phyloP scores from a whole-genome alignment of 1,140 invertebrate genomes.

The Holcopasites calliopsidis region DNA sequence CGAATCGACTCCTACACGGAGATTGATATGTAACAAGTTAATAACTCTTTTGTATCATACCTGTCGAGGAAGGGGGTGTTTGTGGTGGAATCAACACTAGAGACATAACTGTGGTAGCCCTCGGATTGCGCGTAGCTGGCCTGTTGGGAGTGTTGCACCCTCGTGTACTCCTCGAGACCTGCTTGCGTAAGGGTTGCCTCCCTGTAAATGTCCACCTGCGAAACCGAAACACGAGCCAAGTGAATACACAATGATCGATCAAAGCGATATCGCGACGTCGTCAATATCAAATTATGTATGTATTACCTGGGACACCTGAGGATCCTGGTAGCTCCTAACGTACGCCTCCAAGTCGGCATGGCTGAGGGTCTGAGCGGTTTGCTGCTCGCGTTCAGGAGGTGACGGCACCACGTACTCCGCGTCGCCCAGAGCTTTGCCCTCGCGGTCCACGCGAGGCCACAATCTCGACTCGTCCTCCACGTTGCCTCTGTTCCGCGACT shows the following conservation, averaged over 20 bases:
- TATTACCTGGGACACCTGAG: conserved; percentile 74
- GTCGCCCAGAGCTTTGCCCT: conserved; percentile 83
- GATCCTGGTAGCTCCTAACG: conserved; percentile 80
- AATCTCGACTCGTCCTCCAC: conserved; percentile 75
- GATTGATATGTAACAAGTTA: too few relatives aligned
- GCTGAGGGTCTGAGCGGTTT: conserved; percentile 78
- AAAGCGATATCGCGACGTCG: too few relatives aligned
- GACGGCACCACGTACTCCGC: conserved; percentile 87
- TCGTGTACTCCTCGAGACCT: conserved; percentile 86
- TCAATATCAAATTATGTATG: too few relatives aligned
- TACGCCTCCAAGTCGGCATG: conserved; percentile 80
- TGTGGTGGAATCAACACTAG: conserved; percentile 88
- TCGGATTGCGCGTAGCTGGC: conserved; percentile 89
- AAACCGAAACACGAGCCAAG: neutral
- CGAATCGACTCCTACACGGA: too few relatives aligned
- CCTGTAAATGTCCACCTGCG: conserved; percentile 75
- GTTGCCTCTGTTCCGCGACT: conserved; percentile 77
- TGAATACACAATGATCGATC: neutral
- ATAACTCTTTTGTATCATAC: conserved; percentile 68
- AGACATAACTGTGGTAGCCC: conserved; percentile 91
- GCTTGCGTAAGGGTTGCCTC: conserved; percentile 82
- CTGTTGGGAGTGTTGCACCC: conserved; percentile 87
- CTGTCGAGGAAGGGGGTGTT: conserved; percentile 89
- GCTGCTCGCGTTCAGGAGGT: conserved; percentile 86
- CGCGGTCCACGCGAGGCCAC: conserved; percentile 84